phyloP scores from a whole-genome alignment of 2,888 invertebrate species.

The Sepioteuthis lessoniana region DNA sequence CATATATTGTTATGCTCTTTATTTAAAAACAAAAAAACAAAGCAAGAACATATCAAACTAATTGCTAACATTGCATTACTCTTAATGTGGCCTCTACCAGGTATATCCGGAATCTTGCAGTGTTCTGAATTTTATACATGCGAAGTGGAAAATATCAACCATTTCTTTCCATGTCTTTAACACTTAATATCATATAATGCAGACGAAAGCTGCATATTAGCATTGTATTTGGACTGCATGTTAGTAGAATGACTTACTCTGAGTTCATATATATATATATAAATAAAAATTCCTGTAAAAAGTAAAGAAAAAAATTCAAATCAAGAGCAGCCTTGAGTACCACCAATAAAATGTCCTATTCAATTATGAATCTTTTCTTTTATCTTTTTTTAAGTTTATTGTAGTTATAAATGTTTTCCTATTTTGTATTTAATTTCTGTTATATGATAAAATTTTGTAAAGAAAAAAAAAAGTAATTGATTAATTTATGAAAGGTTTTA shows the following conservation, averaged over 20 bases:
- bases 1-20: not conserved
- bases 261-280: no score
- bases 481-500: no score
- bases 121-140: not conserved
- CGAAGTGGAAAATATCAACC: not conserved
- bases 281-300: not conserved
- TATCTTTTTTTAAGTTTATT: not conserved
- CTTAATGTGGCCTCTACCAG: not conserved
- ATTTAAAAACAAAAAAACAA: not conserved
- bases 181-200: not conserved
- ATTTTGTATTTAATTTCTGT: no score
- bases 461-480: no score
- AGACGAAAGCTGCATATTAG: not conserved
- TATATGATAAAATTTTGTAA: no score
- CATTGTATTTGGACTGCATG: not conserved
- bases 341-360: not conserved
- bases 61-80: not conserved
- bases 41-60: not conserved
- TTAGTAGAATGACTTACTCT: constrained; percentile 2
- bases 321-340: not conserved
- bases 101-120: not conserved
- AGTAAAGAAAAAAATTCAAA: not conserved
- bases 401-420: not conserved
- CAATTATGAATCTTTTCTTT: not conserved
- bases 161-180: not conserved